A percentile compares a stretch with the other conserved stretches of the same genome.
Evolutionary conservation across 2,888 invertebrate genomes (phyloP).

Genomic region (Dysmachus trigonus): DNA sequence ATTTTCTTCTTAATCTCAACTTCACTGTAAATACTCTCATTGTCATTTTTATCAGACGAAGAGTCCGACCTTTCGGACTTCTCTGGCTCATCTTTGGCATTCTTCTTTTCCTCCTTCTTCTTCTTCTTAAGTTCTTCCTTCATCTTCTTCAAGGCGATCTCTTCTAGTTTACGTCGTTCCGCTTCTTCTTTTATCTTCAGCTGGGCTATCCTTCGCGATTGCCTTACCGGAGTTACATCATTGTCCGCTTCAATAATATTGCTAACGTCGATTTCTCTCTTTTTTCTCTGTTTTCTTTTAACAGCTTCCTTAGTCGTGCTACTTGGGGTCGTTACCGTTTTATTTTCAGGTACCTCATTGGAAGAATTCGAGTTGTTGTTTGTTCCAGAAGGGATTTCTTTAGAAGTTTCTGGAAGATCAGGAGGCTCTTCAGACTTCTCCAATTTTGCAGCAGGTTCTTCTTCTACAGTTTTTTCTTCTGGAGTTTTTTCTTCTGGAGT

Average conservation of each 20-base stretch:
- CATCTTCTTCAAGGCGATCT: slow-evolving; percentile 74
- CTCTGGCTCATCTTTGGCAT: slow-evolving; percentile 55
- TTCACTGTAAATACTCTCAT: slow-evolving; percentile 57
- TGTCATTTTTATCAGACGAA: slow-evolving; percentile 53
- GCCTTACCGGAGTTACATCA: slow-evolving; percentile 69
- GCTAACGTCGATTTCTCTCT: slow-evolving; percentile 59
- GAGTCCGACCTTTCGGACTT: slow-evolving; percentile 56
- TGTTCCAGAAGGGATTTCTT: background rate
- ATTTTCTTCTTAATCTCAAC: slow-evolving; percentile 61
- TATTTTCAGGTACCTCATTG: background rate
- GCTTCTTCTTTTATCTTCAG: slow-evolving; percentile 88
- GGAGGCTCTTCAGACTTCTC: background rate
- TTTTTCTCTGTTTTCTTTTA: slow-evolving; percentile 42
- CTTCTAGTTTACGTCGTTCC: slow-evolving; percentile 77
- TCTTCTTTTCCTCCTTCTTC: slow-evolving; percentile 62
- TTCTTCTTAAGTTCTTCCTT: slow-evolving; percentile 72
- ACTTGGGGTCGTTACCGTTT: background rate
- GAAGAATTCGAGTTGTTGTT: background rate
- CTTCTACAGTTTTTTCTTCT: background rate
- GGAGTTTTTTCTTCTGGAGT: background rate
- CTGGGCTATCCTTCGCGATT: slow-evolving; percentile 86
- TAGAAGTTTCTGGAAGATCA: background rate
- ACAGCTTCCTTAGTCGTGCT: background rate
- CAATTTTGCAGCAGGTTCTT: background rate
- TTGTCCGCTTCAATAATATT: slow-evolving; percentile 61